A percentile compares a stretch with the other conserved stretches of the same genome.
Evolutionary conservation across 2,888 invertebrate genomes (phyloP).

Genomic region (Meliscaeva auricollis): DNA sequence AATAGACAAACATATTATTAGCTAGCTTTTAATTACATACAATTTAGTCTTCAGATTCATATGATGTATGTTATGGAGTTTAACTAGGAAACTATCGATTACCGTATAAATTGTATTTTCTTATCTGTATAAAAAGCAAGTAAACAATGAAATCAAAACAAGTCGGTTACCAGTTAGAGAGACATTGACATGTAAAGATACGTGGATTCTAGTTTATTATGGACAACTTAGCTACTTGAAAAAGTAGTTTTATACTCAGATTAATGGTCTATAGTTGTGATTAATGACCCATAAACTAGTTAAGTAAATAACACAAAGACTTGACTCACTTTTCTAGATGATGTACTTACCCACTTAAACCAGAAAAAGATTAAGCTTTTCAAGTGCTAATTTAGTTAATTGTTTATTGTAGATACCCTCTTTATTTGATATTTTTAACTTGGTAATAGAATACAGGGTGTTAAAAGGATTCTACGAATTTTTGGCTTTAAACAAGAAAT

Average conservation of each 20-base stretch:
- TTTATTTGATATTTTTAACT: no score
- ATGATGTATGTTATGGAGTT: background rate
- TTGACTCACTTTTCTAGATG: background rate
- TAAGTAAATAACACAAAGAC: no score
- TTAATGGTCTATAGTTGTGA: background rate
- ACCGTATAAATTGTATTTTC: background rate
- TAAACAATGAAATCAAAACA: background rate
- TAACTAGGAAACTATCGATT: background rate
- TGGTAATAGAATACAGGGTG: no score
- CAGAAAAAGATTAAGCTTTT: background rate
- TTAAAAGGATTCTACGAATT: no score
- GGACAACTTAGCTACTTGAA: background rate
- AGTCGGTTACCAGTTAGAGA: background rate
- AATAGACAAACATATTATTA: background rate
- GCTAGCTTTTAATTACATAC: background rate
- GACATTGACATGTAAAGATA: background rate
- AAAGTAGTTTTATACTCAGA: background rate
- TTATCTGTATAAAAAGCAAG: background rate
- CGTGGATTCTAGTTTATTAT: background rate
- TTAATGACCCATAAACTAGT: background rate
- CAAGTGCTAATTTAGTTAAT: background rate
- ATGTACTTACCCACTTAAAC: background rate
- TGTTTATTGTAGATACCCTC: no score
- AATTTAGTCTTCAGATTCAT: background rate
- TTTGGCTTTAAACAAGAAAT: no score